Evolutionary conservation across 2,113 vertebrate species (phyloP).

Genomic region (Xyliphius kryptos): DNA sequence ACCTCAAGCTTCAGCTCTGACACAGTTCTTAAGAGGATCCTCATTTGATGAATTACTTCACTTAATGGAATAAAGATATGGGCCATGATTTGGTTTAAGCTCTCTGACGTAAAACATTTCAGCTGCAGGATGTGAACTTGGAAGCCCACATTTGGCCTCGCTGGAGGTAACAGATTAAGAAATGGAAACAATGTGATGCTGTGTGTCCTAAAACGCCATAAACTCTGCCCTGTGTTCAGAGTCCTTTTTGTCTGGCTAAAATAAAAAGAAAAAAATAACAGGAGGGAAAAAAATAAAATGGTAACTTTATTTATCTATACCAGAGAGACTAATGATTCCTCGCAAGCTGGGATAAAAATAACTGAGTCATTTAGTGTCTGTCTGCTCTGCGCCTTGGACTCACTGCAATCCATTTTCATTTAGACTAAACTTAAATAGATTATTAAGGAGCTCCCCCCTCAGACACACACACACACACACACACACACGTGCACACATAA

Average conservation of each 20-base stretch:
- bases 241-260: conserved; percentile 12
- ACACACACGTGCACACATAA: too few species aligned
- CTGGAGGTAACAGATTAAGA: conserved; percentile 36
- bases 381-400: conserved; percentile 47
- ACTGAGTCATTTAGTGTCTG: conserved; percentile 57
- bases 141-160: conserved; percentile 5
- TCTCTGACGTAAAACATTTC: conserved; percentile 37
- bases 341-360: conserved; percentile 63
- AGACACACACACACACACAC: too few species aligned
- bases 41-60: conserved; percentile 53
- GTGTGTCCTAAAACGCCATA: too few species aligned
- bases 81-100: conserved; percentile 40
- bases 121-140: conserved; percentile 20
- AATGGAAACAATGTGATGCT: conserved; percentile 47
- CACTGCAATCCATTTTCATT: conserved; percentile 50
- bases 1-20: conserved; percentile 22
- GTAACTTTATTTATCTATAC: conserved; percentile 65
- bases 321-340: conserved; percentile 57
- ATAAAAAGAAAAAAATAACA: not conserved
- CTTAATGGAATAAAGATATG: conserved; percentile 54
- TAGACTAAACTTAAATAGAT: conserved; percentile 39
- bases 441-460: conserved; percentile 28
- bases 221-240: too few species aligned
- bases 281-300: conserved; percentile 46
- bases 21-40: conserved; percentile 40